phyloP scores from a whole-genome alignment of 2,888 invertebrate genomes.

The Calliphora vomitoria region DNA sequence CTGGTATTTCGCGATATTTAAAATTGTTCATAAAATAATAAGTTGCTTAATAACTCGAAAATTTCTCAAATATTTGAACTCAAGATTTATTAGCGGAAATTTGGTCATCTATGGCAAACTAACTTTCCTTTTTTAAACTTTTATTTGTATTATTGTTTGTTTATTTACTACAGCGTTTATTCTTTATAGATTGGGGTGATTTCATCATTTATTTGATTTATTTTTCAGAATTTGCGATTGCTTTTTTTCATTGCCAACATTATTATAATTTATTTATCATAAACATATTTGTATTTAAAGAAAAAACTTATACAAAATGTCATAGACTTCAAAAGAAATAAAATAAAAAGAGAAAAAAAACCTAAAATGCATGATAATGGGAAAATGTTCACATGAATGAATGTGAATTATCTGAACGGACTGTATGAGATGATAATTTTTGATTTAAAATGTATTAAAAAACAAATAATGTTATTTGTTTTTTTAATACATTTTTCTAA shows the following conservation, averaged over 20 bases:
- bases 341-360: slow-evolving; percentile 75
- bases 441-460: slow-evolving; percentile 27
- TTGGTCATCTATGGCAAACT: not conserved
- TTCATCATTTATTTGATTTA: slow-evolving; percentile 58
- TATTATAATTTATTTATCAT: slow-evolving; percentile 61
- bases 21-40: too few relatives aligned
- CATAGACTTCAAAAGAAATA: slow-evolving; percentile 81
- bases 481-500: not conserved
- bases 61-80: not conserved
- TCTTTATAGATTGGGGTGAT: slow-evolving; percentile 54
- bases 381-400: slow-evolving; percentile 82
- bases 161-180: slow-evolving; percentile 55
- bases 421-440: slow-evolving; percentile 8
- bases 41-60: not conserved
- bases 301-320: slow-evolving; percentile 80
- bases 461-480: not conserved
- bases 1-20: too few relatives aligned
- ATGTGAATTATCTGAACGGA: slow-evolving; percentile 77
- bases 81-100: not conserved
- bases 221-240: slow-evolving; percentile 1
- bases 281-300: slow-evolving; percentile 71
- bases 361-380: slow-evolving; percentile 80
- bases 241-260: slow-evolving; percentile 38
- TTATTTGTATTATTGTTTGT: slow-evolving; percentile 40
- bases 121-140: not conserved